Evolutionary conservation across 2,888 invertebrate species (phyloP), one percentile per base, ranked within the genome.

Genomic region (Calliopum simillimum): DNA sequence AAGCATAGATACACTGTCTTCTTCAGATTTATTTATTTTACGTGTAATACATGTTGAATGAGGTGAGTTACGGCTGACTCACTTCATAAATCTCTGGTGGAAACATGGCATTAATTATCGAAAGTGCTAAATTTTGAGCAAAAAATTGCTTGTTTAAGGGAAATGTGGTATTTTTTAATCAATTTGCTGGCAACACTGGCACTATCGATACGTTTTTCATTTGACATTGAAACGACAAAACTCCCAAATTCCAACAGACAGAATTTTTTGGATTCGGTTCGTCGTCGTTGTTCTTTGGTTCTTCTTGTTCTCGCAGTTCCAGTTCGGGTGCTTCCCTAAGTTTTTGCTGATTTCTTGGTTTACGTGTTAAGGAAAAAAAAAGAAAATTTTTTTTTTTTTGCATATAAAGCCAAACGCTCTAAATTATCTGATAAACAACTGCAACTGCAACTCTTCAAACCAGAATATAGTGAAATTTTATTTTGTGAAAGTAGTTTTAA

Each of bases 141-240:
- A n/a, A n/a, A n/a, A n/a, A n/a, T n/a, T n/a, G n/a, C n/a, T n/a
- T n/a, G n/a, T n/a, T n/a, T n/a, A n/a, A n/a, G n/a, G n/a, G n/a
- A n/a, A n/a, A n/a, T n/a, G n/a, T n/a, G n/a, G n/a, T n/a, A n/a
- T n/a, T n/a, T n/a, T n/a, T n/a, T n/a, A n/a, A n/a, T n/a, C n/a
- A n/a, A 8, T 33, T 33, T 8, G 33, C 33, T 8, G 33, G 33
- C 8, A n/a, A 33, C 21, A 21, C 51, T 19, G n/a, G n/a, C 49
- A 41, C n/a, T 46, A 62, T 41, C 70, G 33, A 66, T 72, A 68
- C 71, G 86, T 84, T 85, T 82, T 86, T 86, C 86, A 86, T 86
- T 86, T 86, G 86, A 86, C 86, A 85, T 86, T 86, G 85, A 85
- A 58, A 53, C 69, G 68, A 71, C 53, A 41, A 47, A 16, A 47